phyloP scores from a whole-genome alignment of 1,140 invertebrate genomes.

The Diabrotica undecimpunctata region DNA sequence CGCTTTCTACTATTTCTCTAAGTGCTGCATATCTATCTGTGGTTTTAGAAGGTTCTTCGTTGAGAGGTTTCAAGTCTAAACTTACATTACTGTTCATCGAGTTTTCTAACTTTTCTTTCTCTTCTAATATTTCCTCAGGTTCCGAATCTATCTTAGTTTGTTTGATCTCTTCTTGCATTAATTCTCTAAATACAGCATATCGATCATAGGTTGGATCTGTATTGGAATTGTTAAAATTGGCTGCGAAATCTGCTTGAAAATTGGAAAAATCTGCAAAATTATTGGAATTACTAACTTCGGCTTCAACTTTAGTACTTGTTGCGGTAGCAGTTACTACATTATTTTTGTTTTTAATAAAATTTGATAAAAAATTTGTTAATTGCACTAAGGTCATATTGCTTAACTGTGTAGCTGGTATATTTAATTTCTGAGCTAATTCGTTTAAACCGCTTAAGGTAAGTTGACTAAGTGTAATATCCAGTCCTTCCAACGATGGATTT shows the following conservation, averaged over 20 bases:
- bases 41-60: conserved; percentile 42
- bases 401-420: conserved; percentile 71
- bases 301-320: conserved; percentile 23
- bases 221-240: conserved; percentile 61
- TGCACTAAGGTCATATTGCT: conserved; percentile 81
- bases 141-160: conserved; percentile 50
- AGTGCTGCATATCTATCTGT: conserved; percentile 67
- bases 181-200: conserved; percentile 81
- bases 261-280: conserved; percentile 37
- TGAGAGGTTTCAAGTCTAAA: conserved; percentile 11
- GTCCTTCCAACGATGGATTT: conserved; percentile 45
- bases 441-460: conserved; percentile 75
- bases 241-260: conserved; percentile 59
- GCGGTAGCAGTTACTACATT: conserved; percentile 35
- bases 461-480: conserved; percentile 77
- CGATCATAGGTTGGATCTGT: conserved; percentile 57
- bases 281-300: background rate
- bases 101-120: conserved; percentile 43
- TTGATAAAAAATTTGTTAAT: conserved; percentile 72
- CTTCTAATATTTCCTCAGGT: conserved; percentile 45
- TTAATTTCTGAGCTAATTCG: conserved; percentile 70
- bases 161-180: conserved; percentile 65
- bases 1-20: conserved; percentile 61
- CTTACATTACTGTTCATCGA: conserved; percentile 14
- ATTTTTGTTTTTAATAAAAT: conserved; percentile 54